A percentile compares a stretch with the other conserved stretches of the same genome.
These are phyloP conservation scores for Galaxea fascicularis DNA, from an alignment of 92 coral and sea anemone species.

Conservation along the genomic window DNA sequence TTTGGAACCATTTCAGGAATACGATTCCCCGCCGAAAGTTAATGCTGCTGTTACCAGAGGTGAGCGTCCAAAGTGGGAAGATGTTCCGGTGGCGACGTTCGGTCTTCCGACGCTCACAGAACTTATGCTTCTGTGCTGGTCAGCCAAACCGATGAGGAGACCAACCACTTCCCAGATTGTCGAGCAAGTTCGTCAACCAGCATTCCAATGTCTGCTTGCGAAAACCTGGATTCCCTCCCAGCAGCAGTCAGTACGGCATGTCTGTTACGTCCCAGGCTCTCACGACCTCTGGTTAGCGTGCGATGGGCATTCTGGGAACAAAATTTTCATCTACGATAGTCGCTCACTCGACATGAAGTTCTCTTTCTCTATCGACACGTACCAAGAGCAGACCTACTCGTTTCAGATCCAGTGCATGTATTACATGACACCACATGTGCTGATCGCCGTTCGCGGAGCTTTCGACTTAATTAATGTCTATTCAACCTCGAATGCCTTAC, in stretches of 20 bases:
- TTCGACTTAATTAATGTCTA: constrained; percentile 68
- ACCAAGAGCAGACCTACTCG: constrained; percentile 64
- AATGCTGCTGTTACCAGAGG: constrained; percentile 79
- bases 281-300: constrained; percentile 92
- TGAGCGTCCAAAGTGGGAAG: constrained; percentile 84
- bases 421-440: constrained; percentile 59
- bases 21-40: constrained; percentile 66
- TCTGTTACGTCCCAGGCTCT: constrained; percentile 73
- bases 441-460: constrained; percentile 81
- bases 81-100: constrained; percentile 56
- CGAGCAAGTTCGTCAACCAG: constrained; percentile 85
- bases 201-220: constrained; percentile 90
- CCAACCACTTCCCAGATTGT: constrained; percentile 78
- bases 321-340: constrained; percentile 78
- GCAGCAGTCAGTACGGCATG: constrained; percentile 92
- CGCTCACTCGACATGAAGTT: constrained; percentile 73
- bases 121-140: constrained; percentile 90
- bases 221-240: constrained; percentile 71
- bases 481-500: constrained; percentile 59
- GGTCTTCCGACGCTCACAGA: constrained; percentile 92
- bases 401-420: constrained; percentile 87
- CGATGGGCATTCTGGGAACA: constrained; percentile 73
- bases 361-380: constrained; percentile 69
- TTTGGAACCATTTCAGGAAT: constrained; percentile 71
- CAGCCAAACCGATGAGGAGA: constrained; percentile 77